Evolutionary conservation across 2,113 vertebrate genomes (phyloP).

Genomic region (Ptyas mucosa): DNA sequence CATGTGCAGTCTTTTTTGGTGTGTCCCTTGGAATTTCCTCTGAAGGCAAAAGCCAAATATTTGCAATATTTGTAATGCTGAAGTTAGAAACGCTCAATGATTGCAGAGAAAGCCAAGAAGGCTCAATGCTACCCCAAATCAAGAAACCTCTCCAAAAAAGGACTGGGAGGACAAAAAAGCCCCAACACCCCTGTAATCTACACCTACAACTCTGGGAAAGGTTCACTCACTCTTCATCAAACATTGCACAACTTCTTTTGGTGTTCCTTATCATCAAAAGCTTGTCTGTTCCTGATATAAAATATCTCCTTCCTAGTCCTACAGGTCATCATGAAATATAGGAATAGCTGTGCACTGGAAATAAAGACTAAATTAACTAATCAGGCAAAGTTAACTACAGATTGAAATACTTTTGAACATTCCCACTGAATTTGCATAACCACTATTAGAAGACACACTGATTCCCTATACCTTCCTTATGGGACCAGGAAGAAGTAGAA

Average conservation of each 20-base stretch:
- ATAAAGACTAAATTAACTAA: background rate
- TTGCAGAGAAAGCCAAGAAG: background rate
- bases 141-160: background rate
- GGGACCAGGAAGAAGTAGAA: background rate
- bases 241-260: background rate
- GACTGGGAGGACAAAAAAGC: background rate
- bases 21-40: background rate
- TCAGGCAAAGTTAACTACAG: background rate
- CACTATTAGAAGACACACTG: background rate
- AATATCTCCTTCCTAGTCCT: background rate
- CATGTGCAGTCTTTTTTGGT: background rate
- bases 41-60: background rate
- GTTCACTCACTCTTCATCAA: background rate
- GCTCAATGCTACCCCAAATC: background rate
- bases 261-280: background rate
- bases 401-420: background rate
- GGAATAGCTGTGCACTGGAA: background rate
- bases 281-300: background rate
- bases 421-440: background rate
- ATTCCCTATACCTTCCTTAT: background rate
- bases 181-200: background rate
- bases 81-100: background rate
- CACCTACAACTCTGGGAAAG: background rate
- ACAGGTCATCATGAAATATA: background rate
- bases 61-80: background rate